Base-by-base conservation (phyloP, 2,888 invertebrate genomes). In the Thymelicus lineola region DNA sequence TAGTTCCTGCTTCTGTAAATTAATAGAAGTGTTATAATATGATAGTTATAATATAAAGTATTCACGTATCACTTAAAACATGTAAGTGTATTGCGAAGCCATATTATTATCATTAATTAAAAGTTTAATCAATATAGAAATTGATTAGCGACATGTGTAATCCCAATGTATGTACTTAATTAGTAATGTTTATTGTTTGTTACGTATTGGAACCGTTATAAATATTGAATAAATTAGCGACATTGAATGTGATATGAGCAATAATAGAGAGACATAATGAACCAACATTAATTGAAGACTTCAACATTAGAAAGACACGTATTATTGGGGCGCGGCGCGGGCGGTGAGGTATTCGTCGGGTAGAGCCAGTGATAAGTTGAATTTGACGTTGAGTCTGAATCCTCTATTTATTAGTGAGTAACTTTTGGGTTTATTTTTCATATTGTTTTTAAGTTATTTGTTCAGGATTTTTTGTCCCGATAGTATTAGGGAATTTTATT, bases 401-500 rank as follows among this genome's bases (percentile, higher is more conserved):
- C 90, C 90, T 91, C 87, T 93, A 87, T 91, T 91, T 86, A 91
- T 92, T 93, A 93, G 92, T 92, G 88, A 91, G 92, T 93, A 92
- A 92, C 89, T 91, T 93, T 93, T 90, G 88, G 90, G 90, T 92
- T 93, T 88, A 88, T 91, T 91, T 93, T 92, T 93, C 91, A 89
- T 92, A 91, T 91, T 92, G 91, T 92, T 93, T 93, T 93, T 93
- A 93, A 92, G 91, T 93, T 93, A 90, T 93, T 91, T 91, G 91
- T 91, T 93, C 92, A 91, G 88, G 93, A 92, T 92, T 93, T 93
- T 93, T 93, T 93, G 93, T 93, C 93, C 93, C 93, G 88, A 89
- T 93, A 93, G 93, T 88, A 90, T 93, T 93, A 93, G 93, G 93
- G 93, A 91, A 91, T 92, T 93, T 93, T 91, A 91, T 92, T 92